Evolutionary conservation across 2,797 vertebrate genomes (phyloP).

Genomic region (Anguilla marmorata): DNA sequence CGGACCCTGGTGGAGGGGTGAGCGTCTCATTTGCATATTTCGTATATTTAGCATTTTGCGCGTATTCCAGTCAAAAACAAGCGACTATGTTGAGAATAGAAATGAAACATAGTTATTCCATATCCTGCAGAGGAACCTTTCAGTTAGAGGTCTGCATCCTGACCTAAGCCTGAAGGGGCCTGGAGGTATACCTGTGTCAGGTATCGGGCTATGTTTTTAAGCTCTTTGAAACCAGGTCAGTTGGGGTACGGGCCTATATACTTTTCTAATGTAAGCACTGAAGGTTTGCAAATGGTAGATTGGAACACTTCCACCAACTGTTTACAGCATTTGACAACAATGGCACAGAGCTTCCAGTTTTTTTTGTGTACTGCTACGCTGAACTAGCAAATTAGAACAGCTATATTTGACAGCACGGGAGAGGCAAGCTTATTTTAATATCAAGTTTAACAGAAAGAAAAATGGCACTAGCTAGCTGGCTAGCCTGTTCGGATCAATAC

Average conservation of each 20-base stretch:
- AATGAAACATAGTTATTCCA: not conserved
- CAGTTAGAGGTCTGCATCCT: not conserved
- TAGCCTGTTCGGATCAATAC: not conserved
- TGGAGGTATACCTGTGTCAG: not conserved
- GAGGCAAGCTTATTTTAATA: not conserved
- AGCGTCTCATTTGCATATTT: conserved; percentile 47
- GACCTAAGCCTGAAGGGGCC: not conserved
- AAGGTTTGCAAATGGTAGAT: not conserved
- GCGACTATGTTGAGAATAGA: not conserved
- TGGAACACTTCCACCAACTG: not conserved
- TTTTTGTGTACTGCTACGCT: not conserved
- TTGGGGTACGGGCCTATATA: not conserved
- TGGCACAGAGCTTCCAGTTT: not conserved
- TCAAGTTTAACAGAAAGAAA: not conserved
- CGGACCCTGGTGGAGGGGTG: conserved; percentile 97
- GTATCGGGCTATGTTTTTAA: not conserved
- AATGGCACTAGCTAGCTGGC: not conserved
- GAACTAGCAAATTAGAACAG: not conserved
- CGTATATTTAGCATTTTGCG: not conserved
- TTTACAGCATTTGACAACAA: not conserved
- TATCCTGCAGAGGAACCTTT: not conserved
- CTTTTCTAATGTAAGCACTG: not conserved
- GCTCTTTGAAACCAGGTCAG: not conserved
- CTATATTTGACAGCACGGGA: not conserved
- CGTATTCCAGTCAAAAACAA: not conserved